Base-by-base conservation (phyloP, 1,140 invertebrate genomes). In the Schmidtea mediterranea region DNA sequence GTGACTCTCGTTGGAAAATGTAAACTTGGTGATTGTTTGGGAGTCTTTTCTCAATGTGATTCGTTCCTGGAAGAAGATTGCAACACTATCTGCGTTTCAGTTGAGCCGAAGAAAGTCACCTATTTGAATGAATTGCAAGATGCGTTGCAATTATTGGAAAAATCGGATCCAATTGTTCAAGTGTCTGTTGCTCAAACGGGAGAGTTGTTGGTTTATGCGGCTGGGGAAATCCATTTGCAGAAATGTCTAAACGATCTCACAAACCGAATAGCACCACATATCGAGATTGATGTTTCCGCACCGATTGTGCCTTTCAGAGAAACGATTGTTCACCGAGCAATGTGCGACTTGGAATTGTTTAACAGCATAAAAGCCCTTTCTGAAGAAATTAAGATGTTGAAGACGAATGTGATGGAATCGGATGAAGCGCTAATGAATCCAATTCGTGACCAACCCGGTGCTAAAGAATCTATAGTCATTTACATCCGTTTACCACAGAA, bases 301-400 rank as follows among this genome's bases (percentile, higher is more conserved):
- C 89, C 89, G 0, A 94, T 95, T 54, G 86, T 97, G 2, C 80
- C 87, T 12, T 89, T 94, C 55, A 70, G 82, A 55, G 90, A 98
- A 65, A 97, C 87, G 0, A 73, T 92, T 52, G 22, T 21, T 5
- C 12, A 32, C 26, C 26, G 26, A 32, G 3, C 26, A 3, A 6
- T 3, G 5, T 32, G 26, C 10, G 26, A 32, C 10, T 32, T 32
- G 26, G 3, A 3, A 10, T 6, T 61, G 57, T 74, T 55, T 53
- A 68, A 2, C 63, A 69, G 56, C 68, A 67, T 52, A 6, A 32
- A 32, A 6, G 3, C 26, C 5, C 10, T 32, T 6, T 32, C 26
- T 3, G 26, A 32, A 10, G 26, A 32, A 32, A 6, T 32, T 3
- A 32, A 32, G 10, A 3, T 6, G 26, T 32, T 32, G 26, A 32